Base-by-base conservation (phyloP, 1,140 invertebrate genomes). In the Panagrolaimus sp. region DNA sequence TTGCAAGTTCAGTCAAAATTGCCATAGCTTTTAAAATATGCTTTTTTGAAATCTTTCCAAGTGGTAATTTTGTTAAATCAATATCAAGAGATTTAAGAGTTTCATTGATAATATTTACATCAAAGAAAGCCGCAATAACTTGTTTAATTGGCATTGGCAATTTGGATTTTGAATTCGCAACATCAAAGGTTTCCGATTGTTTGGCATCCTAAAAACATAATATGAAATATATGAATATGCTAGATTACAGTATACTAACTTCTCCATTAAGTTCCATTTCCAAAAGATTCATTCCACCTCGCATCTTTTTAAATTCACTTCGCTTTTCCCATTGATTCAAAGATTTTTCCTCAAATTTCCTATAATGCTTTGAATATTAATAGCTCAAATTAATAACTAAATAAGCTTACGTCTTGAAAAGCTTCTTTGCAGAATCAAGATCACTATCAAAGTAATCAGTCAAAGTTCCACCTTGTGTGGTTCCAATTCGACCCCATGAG, bases 401-500 rank as follows among this genome's bases (percentile, higher is more conserved):
- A 75, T 38, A n/a, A 70, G 70, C 73, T 6, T 89, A 73, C 0
- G 71, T 48, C 76, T 89, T 83, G 83, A 96, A 98, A 24, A 84
- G 75, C 0, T 80, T 38, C 21, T 90, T 87, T 0, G 91, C 91
- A 0, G 88, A 85, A 17, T 75, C 64, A 0, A 88, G 52, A 10
- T 89, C 72, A 0, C 80, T 70, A 10, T 71, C 21, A 73, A 86
- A 88, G 0, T 84, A 74, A 48, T 94, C 90, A 0, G 90, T 71
- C 83, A 93, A 94, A 38, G 87, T 89, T 12, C 89, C 89, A 14
- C 93, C 94, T 78, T 95, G 92, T 0, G 88, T 90, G 0, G 94
- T 98, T 9, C 95, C 94, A 77, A 96, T 93, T 73, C 95, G 87
- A 21, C 96, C 96, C 95, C 95, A 98, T 0, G 91, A 88, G 38